Percentiles rank a stretch among this genome's conserved stretches.
Conservation (phyloP, 2,797 vertebrate genomes). For the Leuciscus waleckii region DNA sequence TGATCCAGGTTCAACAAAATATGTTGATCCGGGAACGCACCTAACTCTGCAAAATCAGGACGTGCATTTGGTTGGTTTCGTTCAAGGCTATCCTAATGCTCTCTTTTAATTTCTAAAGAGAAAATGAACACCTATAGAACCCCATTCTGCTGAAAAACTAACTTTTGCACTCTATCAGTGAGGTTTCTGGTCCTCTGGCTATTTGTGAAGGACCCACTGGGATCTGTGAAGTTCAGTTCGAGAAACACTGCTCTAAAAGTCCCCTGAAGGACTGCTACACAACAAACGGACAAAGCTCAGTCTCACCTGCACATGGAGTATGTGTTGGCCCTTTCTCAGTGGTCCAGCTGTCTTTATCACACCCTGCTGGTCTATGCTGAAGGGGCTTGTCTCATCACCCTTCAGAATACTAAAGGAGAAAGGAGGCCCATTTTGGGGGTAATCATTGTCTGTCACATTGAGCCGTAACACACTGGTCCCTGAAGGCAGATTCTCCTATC, state of each 20-base stretch:
- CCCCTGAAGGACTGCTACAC: not conserved
- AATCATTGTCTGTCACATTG: slow-evolving; percentile 82
- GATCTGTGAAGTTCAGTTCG: not conserved
- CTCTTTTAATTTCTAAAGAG: too few relatives aligned
- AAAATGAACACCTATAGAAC: too few relatives aligned
- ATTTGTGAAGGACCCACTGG: not conserved
- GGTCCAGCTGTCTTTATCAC: slow-evolving; percentile 70
- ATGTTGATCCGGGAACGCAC: not conserved
- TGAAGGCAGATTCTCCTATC: slow-evolving; percentile 82
- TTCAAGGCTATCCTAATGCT: too few relatives aligned
- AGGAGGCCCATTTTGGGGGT: slow-evolving; percentile 84
- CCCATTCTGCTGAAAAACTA: not conserved
- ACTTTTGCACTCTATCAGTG: not conserved
- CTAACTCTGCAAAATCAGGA: not conserved
- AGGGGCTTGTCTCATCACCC: slow-evolving; percentile 77
- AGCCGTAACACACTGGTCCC: slow-evolving; percentile 81
- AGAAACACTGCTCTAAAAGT: not conserved
- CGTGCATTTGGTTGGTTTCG: too few relatives aligned
- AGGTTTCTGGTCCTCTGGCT: not conserved
- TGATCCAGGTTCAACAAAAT: not conserved
- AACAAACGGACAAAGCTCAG: not conserved
- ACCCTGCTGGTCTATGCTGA: slow-evolving; percentile 79
- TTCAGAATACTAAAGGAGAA: slow-evolving; percentile 80
- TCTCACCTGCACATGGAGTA: slow-evolving; percentile 81
- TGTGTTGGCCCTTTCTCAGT: slow-evolving; percentile 76